These are phyloP conservation scores for Enteromius fasciolatus DNA, from an alignment of 2,797 vertebrate species.

Conservation along the genomic window DNA sequence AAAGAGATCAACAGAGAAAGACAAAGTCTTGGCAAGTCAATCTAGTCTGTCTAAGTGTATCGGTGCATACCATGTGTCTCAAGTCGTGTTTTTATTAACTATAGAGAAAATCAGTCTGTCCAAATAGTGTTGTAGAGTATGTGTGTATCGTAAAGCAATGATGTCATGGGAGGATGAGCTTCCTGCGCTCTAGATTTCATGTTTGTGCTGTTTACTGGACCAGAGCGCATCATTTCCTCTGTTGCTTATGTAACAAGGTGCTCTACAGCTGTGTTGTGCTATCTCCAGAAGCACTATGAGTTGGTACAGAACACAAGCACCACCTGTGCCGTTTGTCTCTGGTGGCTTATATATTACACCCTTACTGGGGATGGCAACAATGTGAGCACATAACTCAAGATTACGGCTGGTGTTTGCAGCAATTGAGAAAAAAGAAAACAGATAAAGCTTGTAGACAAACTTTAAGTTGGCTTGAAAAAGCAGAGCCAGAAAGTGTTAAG, in stretches of 20 bases:
- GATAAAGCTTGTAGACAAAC: background rate
- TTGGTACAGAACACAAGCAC: background rate
- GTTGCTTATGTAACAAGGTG: constrained; percentile 68
- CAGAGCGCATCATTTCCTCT: constrained; percentile 59
- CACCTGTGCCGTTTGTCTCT: background rate
- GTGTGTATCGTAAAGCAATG: background rate
- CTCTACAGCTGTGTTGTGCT: constrained; percentile 58
- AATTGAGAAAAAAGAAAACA: background rate
- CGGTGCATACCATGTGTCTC: background rate
- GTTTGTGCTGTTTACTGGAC: constrained; percentile 72
- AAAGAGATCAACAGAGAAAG: constrained; percentile 23
- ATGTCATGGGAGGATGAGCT: constrained; percentile 68
- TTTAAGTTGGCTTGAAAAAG: background rate
- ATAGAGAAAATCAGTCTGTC: background rate
- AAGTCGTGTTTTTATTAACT: background rate
- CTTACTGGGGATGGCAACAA: background rate
- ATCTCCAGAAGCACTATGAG: constrained; percentile 2
- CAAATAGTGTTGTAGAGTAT: background rate
- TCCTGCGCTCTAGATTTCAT: constrained; percentile 72
- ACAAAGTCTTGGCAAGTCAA: background rate
- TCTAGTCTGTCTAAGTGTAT: background rate
- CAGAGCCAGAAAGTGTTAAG: too few relatives aligned
- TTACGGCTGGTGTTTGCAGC: background rate
- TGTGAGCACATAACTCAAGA: background rate
- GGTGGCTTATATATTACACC: background rate